Evolutionary conservation across 1,140 invertebrate genomes (phyloP).

Genomic region (Diorhabda sublineata): DNA sequence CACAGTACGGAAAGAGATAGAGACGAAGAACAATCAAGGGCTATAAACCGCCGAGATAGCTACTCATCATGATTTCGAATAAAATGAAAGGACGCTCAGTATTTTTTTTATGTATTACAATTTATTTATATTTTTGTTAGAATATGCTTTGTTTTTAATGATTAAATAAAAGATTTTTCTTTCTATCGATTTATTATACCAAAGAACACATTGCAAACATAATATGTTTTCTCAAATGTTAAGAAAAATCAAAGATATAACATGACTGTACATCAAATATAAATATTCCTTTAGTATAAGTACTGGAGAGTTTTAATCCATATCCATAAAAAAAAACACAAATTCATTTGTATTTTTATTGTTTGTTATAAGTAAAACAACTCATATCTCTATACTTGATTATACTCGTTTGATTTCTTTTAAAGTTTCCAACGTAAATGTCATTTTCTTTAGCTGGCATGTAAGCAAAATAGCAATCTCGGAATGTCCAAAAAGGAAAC

Average conservation of each 20-base stretch:
- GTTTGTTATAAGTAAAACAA: background rate
- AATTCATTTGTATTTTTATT: background rate
- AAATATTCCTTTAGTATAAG: too few species aligned
- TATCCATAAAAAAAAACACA: too few species aligned
- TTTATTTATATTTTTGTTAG: background rate
- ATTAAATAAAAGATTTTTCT: too few species aligned
- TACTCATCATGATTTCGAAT: background rate
- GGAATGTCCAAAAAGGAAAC: constrained; percentile 37
- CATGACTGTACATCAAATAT: too few species aligned
- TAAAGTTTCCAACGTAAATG: constrained; percentile 14
- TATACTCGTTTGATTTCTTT: background rate
- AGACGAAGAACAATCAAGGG: background rate
- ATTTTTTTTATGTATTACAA: background rate
- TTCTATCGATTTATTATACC: too few species aligned
- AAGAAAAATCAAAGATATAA: too few species aligned
- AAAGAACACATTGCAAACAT: too few species aligned
- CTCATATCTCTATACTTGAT: background rate
- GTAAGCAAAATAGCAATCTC: constrained; percentile 42
- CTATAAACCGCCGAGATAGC: background rate
- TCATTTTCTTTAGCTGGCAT: constrained; percentile 38
- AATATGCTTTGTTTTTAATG: background rate
- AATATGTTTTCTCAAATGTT: too few species aligned
- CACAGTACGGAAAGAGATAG: constrained; percentile 51
- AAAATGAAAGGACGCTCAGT: background rate
- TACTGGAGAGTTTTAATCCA: too few species aligned